These are phyloP conservation scores for Rhyacophila brunnea DNA, from an alignment of 1,140 invertebrate species.

Conservation along the genomic window DNA sequence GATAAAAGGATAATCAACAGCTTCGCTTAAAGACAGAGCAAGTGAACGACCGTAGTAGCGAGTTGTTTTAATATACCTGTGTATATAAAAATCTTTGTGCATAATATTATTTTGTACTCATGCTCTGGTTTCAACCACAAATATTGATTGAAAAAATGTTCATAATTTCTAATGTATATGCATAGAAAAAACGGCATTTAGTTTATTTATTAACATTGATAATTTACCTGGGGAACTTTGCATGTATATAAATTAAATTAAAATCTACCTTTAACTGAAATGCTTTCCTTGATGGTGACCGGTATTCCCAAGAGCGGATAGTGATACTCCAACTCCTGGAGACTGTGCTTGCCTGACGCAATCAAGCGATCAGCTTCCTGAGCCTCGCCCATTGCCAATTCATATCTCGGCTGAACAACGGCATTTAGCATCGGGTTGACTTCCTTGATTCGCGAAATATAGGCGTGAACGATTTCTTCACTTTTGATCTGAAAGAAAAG, in stretches of 20 bases:
- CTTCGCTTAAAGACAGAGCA: too few species aligned
- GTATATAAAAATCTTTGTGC: too few species aligned
- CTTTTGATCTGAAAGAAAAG: slow-evolving; percentile 52
- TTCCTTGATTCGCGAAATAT: slow-evolving; percentile 61
- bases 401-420: slow-evolving; percentile 65
- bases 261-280: slow-evolving; percentile 47
- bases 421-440: slow-evolving; percentile 71
- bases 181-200: too few species aligned
- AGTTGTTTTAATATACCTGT: too few species aligned
- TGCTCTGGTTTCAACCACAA: too few species aligned
- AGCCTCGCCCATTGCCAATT: slow-evolving; percentile 61
- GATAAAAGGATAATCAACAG: too few species aligned
- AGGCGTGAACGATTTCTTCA: slow-evolving; percentile 62
- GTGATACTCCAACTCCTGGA: slow-evolving; percentile 51
- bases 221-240: too few species aligned
- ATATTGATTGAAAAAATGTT: too few species aligned
- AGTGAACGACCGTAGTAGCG: too few species aligned
- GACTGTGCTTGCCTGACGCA: slow-evolving; percentile 41
- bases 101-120: too few species aligned
- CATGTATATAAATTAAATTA: background rate
- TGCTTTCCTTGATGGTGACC: slow-evolving; percentile 66
- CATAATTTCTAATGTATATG: too few species aligned
- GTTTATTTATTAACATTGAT: too few species aligned
- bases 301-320: slow-evolving; percentile 66
- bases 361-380: slow-evolving; percentile 52